These are phyloP conservation scores for Hystrix cristata DNA, from an alignment of 2,113 vertebrate species.

Conservation along the genomic window DNA sequence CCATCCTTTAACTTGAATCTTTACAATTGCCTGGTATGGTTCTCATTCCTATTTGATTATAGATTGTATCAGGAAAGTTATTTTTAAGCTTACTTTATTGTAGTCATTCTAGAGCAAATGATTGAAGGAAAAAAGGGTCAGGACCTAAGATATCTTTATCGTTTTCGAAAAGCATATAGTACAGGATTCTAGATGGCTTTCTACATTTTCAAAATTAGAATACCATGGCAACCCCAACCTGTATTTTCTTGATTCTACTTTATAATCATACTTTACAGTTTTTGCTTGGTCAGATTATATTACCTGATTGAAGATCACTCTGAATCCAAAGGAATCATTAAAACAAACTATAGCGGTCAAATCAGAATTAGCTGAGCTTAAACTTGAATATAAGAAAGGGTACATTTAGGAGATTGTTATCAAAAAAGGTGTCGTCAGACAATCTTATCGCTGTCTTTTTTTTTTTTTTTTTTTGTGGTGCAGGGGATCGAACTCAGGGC, in stretches of 20 bases:
- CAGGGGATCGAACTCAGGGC: too few species aligned
- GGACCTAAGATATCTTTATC: background rate
- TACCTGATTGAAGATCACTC: conserved; percentile 4
- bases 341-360: background rate
- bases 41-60: conserved; percentile 23
- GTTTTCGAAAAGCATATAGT: background rate
- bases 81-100: background rate
- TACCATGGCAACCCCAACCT: background rate
- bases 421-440: background rate
- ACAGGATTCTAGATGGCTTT: background rate
- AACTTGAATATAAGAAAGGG: background rate
- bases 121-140: background rate
- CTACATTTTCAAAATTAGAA: conserved; percentile 6
- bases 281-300: conserved; percentile 10
- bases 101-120: background rate
- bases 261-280: conserved; percentile 4
- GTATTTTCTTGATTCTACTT: background rate
- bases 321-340: conserved; percentile 14
- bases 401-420: background rate
- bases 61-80: background rate
- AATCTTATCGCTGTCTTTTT: background rate
- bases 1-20: background rate
- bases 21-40: too few species aligned
- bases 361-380: conserved; percentile 8
- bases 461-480: too few species aligned